Conservation (phyloP, 2,113 vertebrate genomes). For the Poicephalus meyeri region DNA sequence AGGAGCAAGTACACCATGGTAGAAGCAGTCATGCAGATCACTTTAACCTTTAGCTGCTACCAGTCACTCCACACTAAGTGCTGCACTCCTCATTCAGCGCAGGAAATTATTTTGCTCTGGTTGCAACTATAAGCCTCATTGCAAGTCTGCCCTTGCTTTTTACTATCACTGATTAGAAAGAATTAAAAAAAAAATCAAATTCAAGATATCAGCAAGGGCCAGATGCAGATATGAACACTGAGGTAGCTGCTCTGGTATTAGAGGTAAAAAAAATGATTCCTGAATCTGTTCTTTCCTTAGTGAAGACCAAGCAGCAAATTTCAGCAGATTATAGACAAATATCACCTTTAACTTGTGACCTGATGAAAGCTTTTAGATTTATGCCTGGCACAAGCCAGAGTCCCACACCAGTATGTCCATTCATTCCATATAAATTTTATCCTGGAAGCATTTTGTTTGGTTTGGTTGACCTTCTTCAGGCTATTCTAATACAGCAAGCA, state of each 20-base stretch:
- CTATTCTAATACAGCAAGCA: neutral
- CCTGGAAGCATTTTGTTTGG: neutral
- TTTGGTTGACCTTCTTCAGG: neutral
- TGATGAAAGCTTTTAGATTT: neutral
- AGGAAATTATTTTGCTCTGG: neutral
- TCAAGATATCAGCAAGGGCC: neutral
- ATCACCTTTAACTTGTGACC: neutral
- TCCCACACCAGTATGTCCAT: neutral
- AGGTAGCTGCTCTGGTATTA: neutral
- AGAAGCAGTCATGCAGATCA: neutral
- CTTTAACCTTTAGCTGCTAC: neutral
- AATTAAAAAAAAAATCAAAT: neutral
- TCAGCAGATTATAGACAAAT: neutral
- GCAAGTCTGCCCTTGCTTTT: neutral
- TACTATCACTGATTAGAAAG: neutral
- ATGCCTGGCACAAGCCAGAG: neutral
- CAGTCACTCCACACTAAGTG: neutral
- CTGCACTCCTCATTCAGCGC: neutral
- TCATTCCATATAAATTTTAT: neutral
- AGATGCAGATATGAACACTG: neutral
- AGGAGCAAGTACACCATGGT: neutral
- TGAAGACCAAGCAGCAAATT: neutral
- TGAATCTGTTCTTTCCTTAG: neutral
- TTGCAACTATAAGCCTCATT: neutral
- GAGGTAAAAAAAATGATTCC: neutral